Percentiles rank a stretch among this genome's conserved stretches.
These are phyloP conservation scores for Seladonia tumulorum DNA, from an alignment of 2,888 invertebrate genomes.

Conservation along the genomic window DNA sequence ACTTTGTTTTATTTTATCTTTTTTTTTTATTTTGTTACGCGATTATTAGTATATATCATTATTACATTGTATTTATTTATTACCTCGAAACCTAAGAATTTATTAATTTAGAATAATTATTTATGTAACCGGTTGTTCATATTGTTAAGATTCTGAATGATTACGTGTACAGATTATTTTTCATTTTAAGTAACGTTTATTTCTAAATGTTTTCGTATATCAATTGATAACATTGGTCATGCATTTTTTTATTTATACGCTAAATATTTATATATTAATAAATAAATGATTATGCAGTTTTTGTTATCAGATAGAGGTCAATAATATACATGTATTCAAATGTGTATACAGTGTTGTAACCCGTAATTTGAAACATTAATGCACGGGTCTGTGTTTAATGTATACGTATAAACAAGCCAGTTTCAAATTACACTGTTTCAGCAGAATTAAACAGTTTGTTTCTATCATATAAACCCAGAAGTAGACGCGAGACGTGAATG, in stretches of 20 bases:
- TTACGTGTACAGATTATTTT: constrained; percentile 22
- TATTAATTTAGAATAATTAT: constrained; percentile 12
- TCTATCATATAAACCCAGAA: constrained; percentile 8
- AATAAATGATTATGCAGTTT: constrained; percentile 26
- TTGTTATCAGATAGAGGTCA: constrained; percentile 28
- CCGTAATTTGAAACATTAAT: constrained; percentile 28
- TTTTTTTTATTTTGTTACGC: constrained; percentile 20
- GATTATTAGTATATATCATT: constrained; percentile 10
- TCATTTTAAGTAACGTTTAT: background rate
- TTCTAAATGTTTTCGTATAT: constrained; percentile 17
- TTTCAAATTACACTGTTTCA: background rate
- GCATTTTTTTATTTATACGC: constrained; percentile 34
- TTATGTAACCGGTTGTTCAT: background rate
- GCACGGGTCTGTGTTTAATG: constrained; percentile 29
- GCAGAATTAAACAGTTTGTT: constrained; percentile 6
- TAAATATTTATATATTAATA: constrained; percentile 28
- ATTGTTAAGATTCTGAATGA: background rate
- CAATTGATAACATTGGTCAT: constrained; percentile 19
- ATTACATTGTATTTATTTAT: constrained; percentile 34
- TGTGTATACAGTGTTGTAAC: constrained; percentile 23
- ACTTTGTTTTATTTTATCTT: background rate
- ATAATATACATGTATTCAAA: constrained; percentile 27
- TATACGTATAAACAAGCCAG: constrained; percentile 1
- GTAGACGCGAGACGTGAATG: constrained; percentile 21
- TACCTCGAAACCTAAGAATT: constrained; percentile 10